phyloP scores from a whole-genome alignment of 2,888 invertebrate species.

The Rhagonycha fulva region DNA sequence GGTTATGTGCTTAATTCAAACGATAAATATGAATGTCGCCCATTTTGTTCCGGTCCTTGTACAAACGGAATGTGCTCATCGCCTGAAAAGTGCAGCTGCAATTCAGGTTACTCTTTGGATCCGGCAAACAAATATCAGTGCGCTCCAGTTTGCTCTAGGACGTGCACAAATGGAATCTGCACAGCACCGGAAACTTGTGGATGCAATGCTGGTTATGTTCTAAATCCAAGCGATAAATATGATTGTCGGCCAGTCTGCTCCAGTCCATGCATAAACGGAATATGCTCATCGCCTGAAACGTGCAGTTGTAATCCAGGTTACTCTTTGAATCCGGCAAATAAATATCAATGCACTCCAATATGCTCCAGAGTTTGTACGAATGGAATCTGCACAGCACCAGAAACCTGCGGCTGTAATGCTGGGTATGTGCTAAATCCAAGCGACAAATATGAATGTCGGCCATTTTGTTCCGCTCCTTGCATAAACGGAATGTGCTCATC shows the following conservation, averaged over 20 bases:
- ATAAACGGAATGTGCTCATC: conserved; percentile 34
- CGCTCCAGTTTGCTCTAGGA: conserved; percentile 45
- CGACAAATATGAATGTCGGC: conserved; percentile 31
- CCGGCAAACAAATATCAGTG: conserved; percentile 33
- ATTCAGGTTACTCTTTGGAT: conserved; percentile 12
- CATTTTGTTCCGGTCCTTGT: conserved; percentile 30
- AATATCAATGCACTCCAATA: not conserved
- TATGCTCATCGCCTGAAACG: conserved; percentile 46
- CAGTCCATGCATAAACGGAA: conserved; percentile 42
- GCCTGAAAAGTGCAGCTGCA: conserved; percentile 27
- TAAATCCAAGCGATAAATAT: conserved; percentile 34
- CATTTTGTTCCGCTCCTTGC: conserved; percentile 34
- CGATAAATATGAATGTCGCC: conserved; percentile 34
- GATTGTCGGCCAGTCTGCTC: not conserved
- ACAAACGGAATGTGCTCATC: conserved; percentile 28
- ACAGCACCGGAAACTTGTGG: not conserved
- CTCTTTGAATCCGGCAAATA: not conserved
- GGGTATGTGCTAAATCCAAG: not conserved
- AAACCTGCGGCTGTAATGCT: conserved; percentile 51
- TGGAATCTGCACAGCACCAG: conserved; percentile 49
- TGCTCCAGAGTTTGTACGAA: conserved; percentile 40
- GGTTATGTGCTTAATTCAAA: conserved; percentile 10
- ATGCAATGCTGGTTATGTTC: not conserved
- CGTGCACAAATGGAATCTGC: conserved; percentile 24
- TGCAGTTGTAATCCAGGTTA: conserved; percentile 48